Evolutionary conservation across 2,113 vertebrate species (phyloP).

Genomic region (Xerus inauris): DNA sequence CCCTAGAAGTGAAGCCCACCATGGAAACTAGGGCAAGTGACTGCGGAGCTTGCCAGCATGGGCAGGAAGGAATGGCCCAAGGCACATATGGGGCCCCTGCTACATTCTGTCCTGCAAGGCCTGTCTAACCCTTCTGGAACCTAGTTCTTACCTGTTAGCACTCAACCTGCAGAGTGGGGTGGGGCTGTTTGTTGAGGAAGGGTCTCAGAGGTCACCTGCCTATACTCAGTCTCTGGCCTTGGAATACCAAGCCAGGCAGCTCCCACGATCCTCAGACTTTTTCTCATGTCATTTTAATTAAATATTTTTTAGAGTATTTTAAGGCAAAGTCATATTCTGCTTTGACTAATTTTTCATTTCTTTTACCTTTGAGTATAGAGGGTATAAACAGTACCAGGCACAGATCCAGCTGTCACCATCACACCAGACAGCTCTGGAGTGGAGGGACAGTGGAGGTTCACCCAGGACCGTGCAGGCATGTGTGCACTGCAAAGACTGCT

Average conservation of each 20-base stretch:
- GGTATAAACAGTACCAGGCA: not conserved
- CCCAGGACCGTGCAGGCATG: fast-evolving
- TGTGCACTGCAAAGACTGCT: no score
- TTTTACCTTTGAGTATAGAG: not conserved
- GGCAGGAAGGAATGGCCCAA: not conserved
- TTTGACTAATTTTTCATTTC: constrained; percentile 23
- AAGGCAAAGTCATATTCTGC: not conserved
- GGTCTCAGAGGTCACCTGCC: no score
- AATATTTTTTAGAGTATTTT: not conserved
- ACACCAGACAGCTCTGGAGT: not conserved
- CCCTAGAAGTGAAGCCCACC: not conserved
- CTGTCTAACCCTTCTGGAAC: not conserved
- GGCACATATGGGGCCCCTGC: fast-evolving
- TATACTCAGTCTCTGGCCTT: not conserved
- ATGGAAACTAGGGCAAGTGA: not conserved
- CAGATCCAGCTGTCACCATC: not conserved
- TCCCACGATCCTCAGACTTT: not conserved
- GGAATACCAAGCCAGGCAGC: not conserved
- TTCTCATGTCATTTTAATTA: not conserved
- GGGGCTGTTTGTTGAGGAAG: not conserved
- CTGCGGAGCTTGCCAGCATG: not conserved
- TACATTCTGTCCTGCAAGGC: not conserved
- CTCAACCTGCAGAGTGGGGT: not conserved
- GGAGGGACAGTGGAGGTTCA: not conserved
- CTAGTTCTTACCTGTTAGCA: not conserved